Conservation (phyloP, 2,113 vertebrate genomes). For the Promerops cafer region DNA sequence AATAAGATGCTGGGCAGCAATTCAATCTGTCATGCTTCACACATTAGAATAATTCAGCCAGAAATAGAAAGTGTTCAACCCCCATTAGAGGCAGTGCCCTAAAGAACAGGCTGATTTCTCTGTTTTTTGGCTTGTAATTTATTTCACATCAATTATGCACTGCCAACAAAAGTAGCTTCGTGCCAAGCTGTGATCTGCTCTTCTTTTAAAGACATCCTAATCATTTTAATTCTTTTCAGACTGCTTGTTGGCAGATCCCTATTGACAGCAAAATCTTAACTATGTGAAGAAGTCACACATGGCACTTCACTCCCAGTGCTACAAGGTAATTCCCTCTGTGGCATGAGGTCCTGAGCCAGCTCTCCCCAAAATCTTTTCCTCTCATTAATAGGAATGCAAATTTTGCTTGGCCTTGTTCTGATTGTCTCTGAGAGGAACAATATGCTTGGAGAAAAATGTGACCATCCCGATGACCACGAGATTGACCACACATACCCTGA, state of each 20-base stretch:
- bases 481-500: rapidly evolving
- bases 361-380: background rate
- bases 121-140: background rate
- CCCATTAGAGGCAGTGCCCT: constrained; percentile 14
- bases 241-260: background rate
- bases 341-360: background rate
- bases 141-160: constrained; percentile 35
- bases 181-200: constrained; percentile 5
- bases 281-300: rapidly evolving
- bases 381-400: background rate
- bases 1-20: constrained; percentile 40
- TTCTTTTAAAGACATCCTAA: background rate
- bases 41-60: constrained; percentile 28
- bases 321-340: background rate
- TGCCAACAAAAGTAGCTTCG: background rate
- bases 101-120: constrained; percentile 33
- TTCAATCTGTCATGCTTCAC: constrained; percentile 50
- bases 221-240: background rate
- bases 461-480: rapidly evolving
- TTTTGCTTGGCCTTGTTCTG: background rate
- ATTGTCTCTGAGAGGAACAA: background rate
- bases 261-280: background rate
- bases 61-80: constrained; percentile 2
- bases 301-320: background rate
- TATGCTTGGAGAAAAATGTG: background rate